Evolutionary conservation across 2,113 vertebrate genomes (phyloP).

Genomic region (Albula goreensis): DNA sequence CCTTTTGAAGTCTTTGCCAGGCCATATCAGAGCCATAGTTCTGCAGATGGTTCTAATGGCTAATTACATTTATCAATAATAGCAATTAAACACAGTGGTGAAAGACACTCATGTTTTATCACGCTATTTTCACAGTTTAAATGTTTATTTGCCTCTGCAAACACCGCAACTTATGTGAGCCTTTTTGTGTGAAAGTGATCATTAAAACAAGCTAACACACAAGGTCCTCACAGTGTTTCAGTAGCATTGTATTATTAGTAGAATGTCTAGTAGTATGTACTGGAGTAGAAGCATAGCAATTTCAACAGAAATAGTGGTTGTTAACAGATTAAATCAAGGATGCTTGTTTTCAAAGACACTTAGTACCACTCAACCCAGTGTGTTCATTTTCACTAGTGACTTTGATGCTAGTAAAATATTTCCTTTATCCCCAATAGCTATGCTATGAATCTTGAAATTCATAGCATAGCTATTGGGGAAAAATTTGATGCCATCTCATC

Average conservation of each 20-base stretch:
- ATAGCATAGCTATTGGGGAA: no score
- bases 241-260: neutral
- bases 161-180: neutral
- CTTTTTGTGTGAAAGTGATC: neutral
- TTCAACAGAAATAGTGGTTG: neutral
- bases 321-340: neutral
- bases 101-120: neutral
- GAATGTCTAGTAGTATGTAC: no score
- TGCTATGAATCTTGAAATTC: neutral
- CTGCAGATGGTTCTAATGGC: neutral
- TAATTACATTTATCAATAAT: constrained; percentile 5
- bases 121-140: neutral
- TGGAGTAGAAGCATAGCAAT: neutral
- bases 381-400: neutral
- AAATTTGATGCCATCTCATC: no score
- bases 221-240: neutral
- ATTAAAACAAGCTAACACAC: neutral
- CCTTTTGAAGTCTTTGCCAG: neutral
- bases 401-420: neutral
- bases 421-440: neutral
- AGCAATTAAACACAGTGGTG: neutral
- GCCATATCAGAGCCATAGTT: neutral
- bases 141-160: neutral
- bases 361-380: neutral
- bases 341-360: neutral